Base-by-base conservation (phyloP, 2,888 invertebrate species). In the Leptura quadrifasciata region DNA sequence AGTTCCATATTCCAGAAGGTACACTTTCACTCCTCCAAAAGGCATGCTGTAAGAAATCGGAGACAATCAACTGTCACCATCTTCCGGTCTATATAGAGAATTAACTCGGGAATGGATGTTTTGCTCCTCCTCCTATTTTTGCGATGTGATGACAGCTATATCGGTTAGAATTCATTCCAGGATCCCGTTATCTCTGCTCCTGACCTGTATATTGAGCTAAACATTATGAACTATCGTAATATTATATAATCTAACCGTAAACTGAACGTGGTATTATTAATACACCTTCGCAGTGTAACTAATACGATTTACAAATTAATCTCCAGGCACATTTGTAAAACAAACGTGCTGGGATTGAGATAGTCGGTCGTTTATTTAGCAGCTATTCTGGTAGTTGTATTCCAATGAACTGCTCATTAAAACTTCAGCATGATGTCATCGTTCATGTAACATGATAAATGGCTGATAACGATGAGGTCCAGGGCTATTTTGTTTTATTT, bases 401-500 rank as follows among this genome's bases (percentile, higher is more conserved):
- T 75, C 64, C 71, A 75, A 71, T 75, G 70, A 71, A 69, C 75
- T 64, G 69, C 71, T 71, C 75, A 75, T 75, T 75, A 75, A 71
- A 75, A 75, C 63, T 71, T 72, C 68, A 72, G 35, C 35, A 65
- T 75, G 68, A 75, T 75, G 72, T 75, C 75, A 75, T 75, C 75
- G 68, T 58, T 70, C 67, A 75, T 72, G 76, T 76, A 76, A 76
- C 74, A 60, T 74, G 71, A 76, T 76, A 76, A 74, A 74, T 57
- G 63, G 67, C 35, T 64, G 76, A 76, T 76, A 76, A 76, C 31
- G 73, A 76, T 76, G 71, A 64, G 73, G 74, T 74, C 76, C 74
- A 74, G 76, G 69, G 47, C 58, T 57, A 58, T 35, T 35, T 58
- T 35, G 39, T 27, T 60, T 24, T 60, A 60, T 60, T 60, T 60